Evolutionary conservation across 2,113 vertebrate genomes (phyloP).

Genomic region (Corvus hawaiiensis): DNA sequence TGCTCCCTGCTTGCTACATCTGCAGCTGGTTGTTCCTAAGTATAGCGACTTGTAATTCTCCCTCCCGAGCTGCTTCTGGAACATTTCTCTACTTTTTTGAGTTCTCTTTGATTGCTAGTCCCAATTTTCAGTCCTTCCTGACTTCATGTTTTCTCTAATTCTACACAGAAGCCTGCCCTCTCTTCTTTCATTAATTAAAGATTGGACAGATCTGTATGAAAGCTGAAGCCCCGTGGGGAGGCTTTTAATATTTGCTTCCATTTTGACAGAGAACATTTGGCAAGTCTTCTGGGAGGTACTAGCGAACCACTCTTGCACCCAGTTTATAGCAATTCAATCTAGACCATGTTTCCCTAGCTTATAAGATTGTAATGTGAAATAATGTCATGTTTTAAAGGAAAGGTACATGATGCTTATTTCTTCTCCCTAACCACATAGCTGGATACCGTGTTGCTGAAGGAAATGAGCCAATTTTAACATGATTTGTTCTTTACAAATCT

Average conservation of each 20-base stretch:
- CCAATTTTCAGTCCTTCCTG: neutral
- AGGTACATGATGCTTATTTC: neutral
- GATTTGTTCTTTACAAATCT: conserved; percentile 9
- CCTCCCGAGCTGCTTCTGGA: neutral
- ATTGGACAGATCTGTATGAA: neutral
- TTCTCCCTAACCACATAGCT: neutral
- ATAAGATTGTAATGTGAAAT: neutral
- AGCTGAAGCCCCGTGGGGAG: neutral
- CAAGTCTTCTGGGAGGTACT: neutral
- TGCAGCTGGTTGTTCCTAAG: neutral
- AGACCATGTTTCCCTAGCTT: neutral
- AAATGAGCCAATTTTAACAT: neutral
- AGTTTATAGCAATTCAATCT: neutral
- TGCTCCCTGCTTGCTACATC: neutral
- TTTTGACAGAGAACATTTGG: neutral
- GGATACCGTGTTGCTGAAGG: neutral
- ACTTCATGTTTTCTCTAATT: neutral
- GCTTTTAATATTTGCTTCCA: conserved; percentile 18
- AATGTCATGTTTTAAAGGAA: conserved; percentile 32
- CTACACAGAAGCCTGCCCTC: neutral
- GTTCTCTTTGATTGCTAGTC: neutral
- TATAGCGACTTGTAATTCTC: neutral
- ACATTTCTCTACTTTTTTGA: neutral
- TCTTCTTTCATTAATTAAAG: conserved; percentile 22
- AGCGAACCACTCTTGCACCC: neutral